Evolutionary conservation across 2,888 invertebrate genomes (phyloP).

Genomic region (Charanyca ferruginea): DNA sequence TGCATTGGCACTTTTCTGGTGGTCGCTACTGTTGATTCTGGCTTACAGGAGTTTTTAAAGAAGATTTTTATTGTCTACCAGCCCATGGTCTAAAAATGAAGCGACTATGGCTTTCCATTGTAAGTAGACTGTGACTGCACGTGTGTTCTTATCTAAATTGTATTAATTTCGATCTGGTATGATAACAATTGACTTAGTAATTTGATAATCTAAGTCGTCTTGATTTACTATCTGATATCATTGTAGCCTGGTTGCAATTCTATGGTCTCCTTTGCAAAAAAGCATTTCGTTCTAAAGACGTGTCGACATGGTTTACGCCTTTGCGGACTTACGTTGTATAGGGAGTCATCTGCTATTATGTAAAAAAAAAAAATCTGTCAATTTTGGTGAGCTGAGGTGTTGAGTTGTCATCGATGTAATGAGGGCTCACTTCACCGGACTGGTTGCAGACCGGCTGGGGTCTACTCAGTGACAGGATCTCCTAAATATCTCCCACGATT

Average conservation of each 20-base stretch:
- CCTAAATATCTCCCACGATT: too few relatives aligned
- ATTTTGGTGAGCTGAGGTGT: too few relatives aligned
- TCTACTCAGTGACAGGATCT: too few relatives aligned
- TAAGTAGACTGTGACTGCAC: conserved; percentile 60
- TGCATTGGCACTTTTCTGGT: too few relatives aligned
- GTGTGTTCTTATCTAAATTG: conserved; percentile 47
- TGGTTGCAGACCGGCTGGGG: too few relatives aligned
- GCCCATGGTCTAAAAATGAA: conserved; percentile 38
- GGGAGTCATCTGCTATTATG: too few relatives aligned
- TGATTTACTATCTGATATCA: conserved; percentile 3
- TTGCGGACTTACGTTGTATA: too few relatives aligned
- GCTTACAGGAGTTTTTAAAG: too few relatives aligned
- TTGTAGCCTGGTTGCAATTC: background rate
- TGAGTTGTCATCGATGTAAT: too few relatives aligned
- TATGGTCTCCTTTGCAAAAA: background rate
- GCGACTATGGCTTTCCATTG: conserved; percentile 49
- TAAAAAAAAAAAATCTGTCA: too few relatives aligned
- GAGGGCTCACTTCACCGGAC: too few relatives aligned
- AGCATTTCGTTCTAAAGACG: background rate
- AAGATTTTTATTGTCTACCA: conserved; percentile 6
- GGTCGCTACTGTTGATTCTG: too few relatives aligned
- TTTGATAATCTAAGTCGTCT: conserved; percentile 24
- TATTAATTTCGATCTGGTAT: conserved; percentile 47
- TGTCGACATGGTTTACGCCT: background rate
- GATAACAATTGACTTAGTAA: conserved; percentile 13